A percentile compares a stretch with the other conserved stretches of the same genome.
Conservation (phyloP, 2,888 invertebrate species). For the Bhutanitis thaidina region DNA sequence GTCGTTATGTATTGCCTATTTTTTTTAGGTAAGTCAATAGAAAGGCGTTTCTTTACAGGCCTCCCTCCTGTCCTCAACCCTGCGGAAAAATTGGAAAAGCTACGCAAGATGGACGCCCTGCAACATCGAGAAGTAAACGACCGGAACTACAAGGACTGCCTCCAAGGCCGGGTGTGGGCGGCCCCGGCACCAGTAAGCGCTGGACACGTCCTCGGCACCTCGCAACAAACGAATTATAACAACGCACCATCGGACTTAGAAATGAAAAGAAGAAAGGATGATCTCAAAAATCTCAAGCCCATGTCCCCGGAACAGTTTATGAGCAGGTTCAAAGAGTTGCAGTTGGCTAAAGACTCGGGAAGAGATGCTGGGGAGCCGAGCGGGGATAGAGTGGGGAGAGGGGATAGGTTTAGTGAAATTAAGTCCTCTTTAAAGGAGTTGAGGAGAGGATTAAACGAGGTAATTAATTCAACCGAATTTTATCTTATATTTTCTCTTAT, state of each 20-base stretch:
- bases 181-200: constrained; percentile 24
- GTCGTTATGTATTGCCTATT: too few species aligned
- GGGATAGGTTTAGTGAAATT: constrained; percentile 62
- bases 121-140: constrained; percentile 43
- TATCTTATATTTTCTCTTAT: too few species aligned
- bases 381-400: constrained; percentile 14
- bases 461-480: constrained; percentile 21
- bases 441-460: constrained; percentile 65
- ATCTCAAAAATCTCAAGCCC: constrained; percentile 46
- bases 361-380: constrained; percentile 14
- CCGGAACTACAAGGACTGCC: constrained; percentile 33
- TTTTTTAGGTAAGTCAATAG: too few species aligned
- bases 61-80: constrained; percentile 48
- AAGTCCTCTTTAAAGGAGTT: constrained; percentile 60
- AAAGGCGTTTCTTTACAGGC: too few species aligned
- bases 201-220: constrained; percentile 25
- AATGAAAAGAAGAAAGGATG: constrained; percentile 31
- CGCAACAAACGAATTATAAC: background rate
- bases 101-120: constrained; percentile 66
- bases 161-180: constrained; percentile 32
- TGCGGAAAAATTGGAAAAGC: constrained; percentile 66
- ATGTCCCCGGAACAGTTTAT: constrained; percentile 59
- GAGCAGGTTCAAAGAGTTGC: constrained; percentile 49
- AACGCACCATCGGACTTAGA: constrained; percentile 19
- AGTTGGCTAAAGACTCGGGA: constrained; percentile 32